Evolutionary conservation across 2,113 vertebrate species (phyloP).

Genomic region (Microcebus murinus): DNA sequence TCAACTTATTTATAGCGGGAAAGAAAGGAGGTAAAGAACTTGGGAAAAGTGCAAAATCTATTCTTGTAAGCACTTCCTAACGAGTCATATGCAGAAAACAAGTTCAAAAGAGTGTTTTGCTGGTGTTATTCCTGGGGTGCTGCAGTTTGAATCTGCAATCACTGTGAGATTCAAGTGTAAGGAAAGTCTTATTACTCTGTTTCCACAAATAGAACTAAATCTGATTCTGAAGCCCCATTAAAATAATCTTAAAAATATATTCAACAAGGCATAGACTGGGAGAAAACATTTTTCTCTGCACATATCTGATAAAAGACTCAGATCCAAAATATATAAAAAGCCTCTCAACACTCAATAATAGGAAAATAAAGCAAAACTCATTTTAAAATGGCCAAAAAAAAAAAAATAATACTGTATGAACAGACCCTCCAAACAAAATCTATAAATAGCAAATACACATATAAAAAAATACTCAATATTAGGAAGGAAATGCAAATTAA

Average conservation of each 20-base stretch:
- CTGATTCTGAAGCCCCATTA: neutral
- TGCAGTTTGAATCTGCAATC: neutral
- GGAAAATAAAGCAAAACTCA: conserved; percentile 2
- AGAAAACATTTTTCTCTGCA: neutral
- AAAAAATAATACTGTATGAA: neutral
- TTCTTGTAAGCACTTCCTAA: neutral
- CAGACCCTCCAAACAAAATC: neutral
- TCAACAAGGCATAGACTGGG: neutral
- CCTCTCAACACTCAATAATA: neutral
- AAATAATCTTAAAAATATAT: neutral
- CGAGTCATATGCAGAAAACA: neutral
- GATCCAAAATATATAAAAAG: neutral
- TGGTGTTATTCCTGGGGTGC: neutral
- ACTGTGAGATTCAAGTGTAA: neutral
- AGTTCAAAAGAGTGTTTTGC: too few relatives aligned
- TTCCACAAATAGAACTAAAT: neutral
- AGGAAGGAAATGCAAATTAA: neutral
- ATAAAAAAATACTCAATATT: neutral
- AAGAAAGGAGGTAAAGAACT: neutral
- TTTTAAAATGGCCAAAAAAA: neutral
- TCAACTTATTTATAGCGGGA: neutral
- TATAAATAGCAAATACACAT: neutral
- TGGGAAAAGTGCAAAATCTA: neutral
- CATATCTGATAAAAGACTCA: neutral
- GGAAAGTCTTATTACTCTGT: neutral